A percentile compares a stretch with the other conserved stretches of the same genome.
Conservation (phyloP, 2,888 invertebrate genomes). For the Metellina segmentata region DNA sequence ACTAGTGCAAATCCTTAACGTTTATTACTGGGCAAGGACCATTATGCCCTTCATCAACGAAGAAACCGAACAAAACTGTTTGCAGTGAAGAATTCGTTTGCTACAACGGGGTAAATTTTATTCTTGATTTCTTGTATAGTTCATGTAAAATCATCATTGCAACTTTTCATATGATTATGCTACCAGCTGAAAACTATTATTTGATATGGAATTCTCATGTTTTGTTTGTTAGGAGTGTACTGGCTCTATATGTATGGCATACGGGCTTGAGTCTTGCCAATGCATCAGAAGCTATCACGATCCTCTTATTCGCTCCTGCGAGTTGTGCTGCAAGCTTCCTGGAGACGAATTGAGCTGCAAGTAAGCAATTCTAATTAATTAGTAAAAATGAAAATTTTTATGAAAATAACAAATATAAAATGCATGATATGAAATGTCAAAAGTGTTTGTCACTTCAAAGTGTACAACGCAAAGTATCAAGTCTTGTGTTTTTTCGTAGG, state of each 20-base stretch:
- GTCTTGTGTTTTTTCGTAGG: slow-evolving; percentile 79
- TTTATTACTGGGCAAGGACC: slow-evolving; percentile 86
- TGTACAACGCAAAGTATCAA: background rate
- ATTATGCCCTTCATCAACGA: slow-evolving; percentile 94
- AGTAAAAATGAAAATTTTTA: background rate
- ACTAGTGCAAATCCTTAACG: slow-evolving; percentile 32
- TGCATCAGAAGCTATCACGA: slow-evolving; percentile 91
- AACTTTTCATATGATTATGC: background rate
- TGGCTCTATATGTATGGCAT: slow-evolving; percentile 98
- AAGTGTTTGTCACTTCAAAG: background rate
- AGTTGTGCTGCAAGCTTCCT: slow-evolving; percentile 93
- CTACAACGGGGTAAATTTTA: slow-evolving; percentile 91
- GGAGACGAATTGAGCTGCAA: slow-evolving; percentile 90
- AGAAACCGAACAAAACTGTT: slow-evolving; percentile 95
- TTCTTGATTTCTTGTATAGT: background rate
- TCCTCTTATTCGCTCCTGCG: slow-evolving; percentile 92
- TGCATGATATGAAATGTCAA: background rate
- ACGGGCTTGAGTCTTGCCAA: slow-evolving; percentile 97
- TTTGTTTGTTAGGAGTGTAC: slow-evolving; percentile 89
- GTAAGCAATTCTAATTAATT: slow-evolving; percentile 80
- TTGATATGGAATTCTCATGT: background rate
- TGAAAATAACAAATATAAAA: background rate
- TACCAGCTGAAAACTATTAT: background rate
- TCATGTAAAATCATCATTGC: background rate
- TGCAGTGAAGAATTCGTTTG: slow-evolving; percentile 99